These are phyloP conservation scores for Xestia c-nigrum DNA, from an alignment of 2,888 invertebrate species.

Conservation along the genomic window DNA sequence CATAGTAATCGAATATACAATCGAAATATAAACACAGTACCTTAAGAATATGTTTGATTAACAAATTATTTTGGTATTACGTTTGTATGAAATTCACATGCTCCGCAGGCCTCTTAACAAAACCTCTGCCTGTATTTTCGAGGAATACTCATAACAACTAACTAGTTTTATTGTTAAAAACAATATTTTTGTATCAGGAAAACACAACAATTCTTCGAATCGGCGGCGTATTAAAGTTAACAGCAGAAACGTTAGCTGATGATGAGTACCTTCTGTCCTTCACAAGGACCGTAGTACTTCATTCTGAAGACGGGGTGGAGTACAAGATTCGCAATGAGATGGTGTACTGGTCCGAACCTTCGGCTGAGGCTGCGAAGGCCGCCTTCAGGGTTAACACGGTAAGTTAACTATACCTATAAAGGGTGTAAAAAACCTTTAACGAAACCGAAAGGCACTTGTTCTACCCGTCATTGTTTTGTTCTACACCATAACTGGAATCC, in stretches of 20 bases:
- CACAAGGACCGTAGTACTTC: slow-evolving; percentile 90
- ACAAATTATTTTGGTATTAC: no score
- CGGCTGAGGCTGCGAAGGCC: slow-evolving; percentile 76
- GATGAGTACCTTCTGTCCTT: slow-evolving; percentile 90
- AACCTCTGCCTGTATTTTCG: no score
- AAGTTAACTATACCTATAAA: slow-evolving; percentile 40
- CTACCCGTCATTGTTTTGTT: no score
- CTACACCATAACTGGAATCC: no score
- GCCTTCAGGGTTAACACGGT: slow-evolving; percentile 81
- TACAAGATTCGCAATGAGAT: slow-evolving; percentile 93
- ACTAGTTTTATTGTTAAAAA: background rate
- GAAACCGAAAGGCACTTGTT: no score
- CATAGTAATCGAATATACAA: no score
- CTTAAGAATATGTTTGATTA: no score
- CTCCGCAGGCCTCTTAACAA: no score
- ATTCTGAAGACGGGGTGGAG: slow-evolving; percentile 82
- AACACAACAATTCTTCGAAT: slow-evolving; percentile 90
- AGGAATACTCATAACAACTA: background rate
- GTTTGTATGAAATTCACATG: no score
- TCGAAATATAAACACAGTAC: no score
- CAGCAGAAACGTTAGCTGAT: slow-evolving; percentile 84
- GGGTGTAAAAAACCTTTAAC: no score
- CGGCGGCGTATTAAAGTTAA: slow-evolving; percentile 92
- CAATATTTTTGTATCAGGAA: slow-evolving; percentile 71
- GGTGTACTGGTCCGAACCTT: slow-evolving; percentile 91